These are phyloP conservation scores for Trichogramma pretiosum DNA, from an alignment of 1,140 invertebrate genomes.

Conservation along the genomic window DNA sequence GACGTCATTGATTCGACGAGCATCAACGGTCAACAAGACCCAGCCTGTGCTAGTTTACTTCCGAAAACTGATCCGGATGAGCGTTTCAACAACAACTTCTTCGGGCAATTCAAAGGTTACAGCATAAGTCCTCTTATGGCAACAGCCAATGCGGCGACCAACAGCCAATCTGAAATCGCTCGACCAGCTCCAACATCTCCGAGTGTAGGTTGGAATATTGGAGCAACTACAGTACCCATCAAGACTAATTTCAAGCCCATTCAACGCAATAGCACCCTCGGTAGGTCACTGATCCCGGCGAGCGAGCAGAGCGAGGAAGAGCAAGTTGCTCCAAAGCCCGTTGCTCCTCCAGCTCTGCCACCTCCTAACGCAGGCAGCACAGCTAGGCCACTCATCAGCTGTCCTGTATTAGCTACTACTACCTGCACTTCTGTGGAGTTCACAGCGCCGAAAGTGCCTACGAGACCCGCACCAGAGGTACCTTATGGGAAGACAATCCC, in stretches of 20 bases:
- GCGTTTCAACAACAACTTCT: slow-evolving; percentile 54
- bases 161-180: too few species aligned
- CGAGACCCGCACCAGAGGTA: slow-evolving; percentile 34
- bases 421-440: slow-evolving; percentile 68
- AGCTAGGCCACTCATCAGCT: slow-evolving; percentile 65
- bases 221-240: slow-evolving; percentile 31
- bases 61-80: slow-evolving; percentile 46
- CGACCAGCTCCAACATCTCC: slow-evolving; percentile 46
- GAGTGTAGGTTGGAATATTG: slow-evolving; percentile 21
- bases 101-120: slow-evolving; percentile 79
- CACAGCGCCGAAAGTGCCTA: slow-evolving; percentile 44
- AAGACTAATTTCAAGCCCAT: slow-evolving; percentile 34
- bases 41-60: slow-evolving; percentile 42
- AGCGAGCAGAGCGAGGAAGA: background rate
- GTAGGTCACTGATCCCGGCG: slow-evolving; percentile 6
- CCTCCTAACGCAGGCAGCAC: slow-evolving; percentile 50
- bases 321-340: slow-evolving; percentile 24
- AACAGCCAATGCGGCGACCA: slow-evolving; percentile 34
- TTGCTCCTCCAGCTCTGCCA: slow-evolving; percentile 49
- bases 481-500: slow-evolving; percentile 25
- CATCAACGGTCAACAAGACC: slow-evolving; percentile 35
- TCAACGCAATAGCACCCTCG: slow-evolving; percentile 27
- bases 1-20: slow-evolving; percentile 42
- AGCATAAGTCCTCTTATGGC: slow-evolving; percentile 58
- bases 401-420: slow-evolving; percentile 67